A percentile compares a stretch with the other conserved stretches of the same genome.
Conservation (phyloP, 2,888 invertebrate species). For the Scaptomyza cyrtandrae region DNA sequence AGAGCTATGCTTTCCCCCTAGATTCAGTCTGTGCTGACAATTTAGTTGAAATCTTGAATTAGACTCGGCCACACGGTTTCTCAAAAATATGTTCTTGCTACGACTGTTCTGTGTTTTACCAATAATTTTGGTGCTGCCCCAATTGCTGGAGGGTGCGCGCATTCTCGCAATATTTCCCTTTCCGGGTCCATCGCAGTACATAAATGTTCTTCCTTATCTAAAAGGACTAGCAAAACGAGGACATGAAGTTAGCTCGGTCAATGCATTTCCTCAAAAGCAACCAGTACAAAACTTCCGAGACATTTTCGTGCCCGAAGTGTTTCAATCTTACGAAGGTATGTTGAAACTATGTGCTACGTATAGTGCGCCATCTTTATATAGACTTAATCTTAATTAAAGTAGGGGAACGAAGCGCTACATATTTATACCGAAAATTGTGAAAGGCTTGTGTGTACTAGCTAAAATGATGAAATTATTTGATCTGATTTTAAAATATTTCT, state of each 20-base stretch:
- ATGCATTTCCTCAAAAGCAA: conserved; percentile 77
- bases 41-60: conserved; percentile 41
- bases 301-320: conserved; percentile 53
- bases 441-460: not conserved
- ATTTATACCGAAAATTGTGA: too few species aligned
- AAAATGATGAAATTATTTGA: too few species aligned
- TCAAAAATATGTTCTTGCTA: conserved; percentile 36
- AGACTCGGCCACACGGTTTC: not conserved
- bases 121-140: conserved; percentile 28
- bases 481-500: not conserved
- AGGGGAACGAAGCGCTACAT: too few species aligned
- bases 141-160: conserved; percentile 52
- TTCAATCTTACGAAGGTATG: conserved; percentile 58
- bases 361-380: too few species aligned
- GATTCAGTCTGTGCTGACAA: not conserved
- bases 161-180: conserved; percentile 75
- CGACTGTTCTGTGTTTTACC: conserved; percentile 20
- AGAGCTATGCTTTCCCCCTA: not conserved
- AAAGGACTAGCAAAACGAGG: conserved; percentile 81
- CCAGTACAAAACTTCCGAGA: conserved; percentile 78
- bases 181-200: conserved; percentile 81
- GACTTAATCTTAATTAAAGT: not conserved
- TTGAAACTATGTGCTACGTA: rapidly evolving
- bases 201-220: conserved; percentile 75
- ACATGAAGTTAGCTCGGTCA: conserved; percentile 82